A percentile compares a stretch with the other conserved stretches of the same genome.
These are phyloP conservation scores for Euschistus heros DNA, from an alignment of 1,140 invertebrate genomes.

Conservation along the genomic window DNA sequence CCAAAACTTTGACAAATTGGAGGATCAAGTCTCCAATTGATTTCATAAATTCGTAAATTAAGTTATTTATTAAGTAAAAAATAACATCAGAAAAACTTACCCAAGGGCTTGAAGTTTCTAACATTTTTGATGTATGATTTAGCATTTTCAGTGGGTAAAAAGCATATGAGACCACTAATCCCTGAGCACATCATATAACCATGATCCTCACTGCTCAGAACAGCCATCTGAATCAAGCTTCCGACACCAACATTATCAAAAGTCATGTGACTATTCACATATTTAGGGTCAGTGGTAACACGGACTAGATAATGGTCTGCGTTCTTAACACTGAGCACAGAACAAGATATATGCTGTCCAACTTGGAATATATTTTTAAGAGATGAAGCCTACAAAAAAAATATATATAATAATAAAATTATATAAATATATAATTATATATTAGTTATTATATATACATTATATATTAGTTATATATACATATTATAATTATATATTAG, in stretches of 20 bases:
- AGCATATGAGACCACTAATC: background rate
- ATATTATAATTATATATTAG: too few species aligned
- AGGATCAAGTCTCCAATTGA: too few species aligned
- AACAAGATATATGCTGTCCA: background rate
- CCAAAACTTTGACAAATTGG: too few species aligned
- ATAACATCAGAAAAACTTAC: background rate
- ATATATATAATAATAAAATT: background rate
- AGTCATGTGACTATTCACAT: constrained; percentile 8
- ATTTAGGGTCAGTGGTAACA: background rate
- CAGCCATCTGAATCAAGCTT: background rate
- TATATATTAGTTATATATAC: too few species aligned
- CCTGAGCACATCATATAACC: constrained; percentile 10
- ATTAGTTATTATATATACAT: too few species aligned
- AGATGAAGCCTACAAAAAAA: background rate
- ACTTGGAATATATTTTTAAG: background rate
- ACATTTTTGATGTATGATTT: background rate
- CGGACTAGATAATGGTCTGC: background rate
- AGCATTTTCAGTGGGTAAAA: background rate
- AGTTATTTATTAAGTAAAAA: background rate
- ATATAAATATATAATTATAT: background rate
- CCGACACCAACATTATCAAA: background rate
- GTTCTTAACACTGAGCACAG: background rate
- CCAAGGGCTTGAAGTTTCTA: background rate
- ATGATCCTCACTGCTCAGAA: background rate
- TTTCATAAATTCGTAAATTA: too few species aligned